Evolutionary conservation across 2,888 invertebrate genomes (phyloP).

Genomic region (Volucella inflata): DNA sequence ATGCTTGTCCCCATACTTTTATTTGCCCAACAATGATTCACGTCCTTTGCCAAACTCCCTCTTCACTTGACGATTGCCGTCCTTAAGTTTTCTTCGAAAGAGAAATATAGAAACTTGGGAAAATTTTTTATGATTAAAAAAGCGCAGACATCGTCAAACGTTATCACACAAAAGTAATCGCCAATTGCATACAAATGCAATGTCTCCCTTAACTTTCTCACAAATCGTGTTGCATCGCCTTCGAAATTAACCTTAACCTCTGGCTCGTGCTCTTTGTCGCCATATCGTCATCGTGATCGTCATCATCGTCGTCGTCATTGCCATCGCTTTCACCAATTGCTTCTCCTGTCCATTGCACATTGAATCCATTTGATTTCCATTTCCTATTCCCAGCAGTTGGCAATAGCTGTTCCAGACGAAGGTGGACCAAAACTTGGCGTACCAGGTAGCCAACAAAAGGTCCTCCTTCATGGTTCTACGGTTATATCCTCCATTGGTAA

Average conservation of each 20-base stretch:
- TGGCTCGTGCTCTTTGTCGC: conserved; percentile 16
- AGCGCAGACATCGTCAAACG: conserved; percentile 4
- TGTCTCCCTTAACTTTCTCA: conserved; percentile 25
- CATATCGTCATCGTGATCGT: no score
- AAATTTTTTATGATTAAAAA: no score
- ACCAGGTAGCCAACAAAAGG: background rate
- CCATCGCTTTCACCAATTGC: conserved; percentile 7
- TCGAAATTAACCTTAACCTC: conserved; percentile 64
- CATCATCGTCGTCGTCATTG: no score
- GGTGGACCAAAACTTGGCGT: conserved; percentile 2
- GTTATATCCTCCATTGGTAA: conserved; percentile 7
- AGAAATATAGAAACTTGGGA: no score
- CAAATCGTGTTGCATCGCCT: conserved; percentile 22
- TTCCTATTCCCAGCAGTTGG: conserved; percentile 58
- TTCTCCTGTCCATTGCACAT: conserved; percentile 43
- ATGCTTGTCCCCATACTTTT: no score
- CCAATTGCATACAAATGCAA: conserved; percentile 60
- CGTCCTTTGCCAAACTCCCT: no score
- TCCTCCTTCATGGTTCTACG: conserved; percentile 7
- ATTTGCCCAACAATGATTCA: no score
- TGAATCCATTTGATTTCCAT: conserved; percentile 73
- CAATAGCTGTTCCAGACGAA: conserved; percentile 28
- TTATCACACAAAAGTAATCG: conserved; percentile 26
- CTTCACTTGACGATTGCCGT: no score
- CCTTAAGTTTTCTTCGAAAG: no score